Evolutionary conservation across 1,140 invertebrate genomes (phyloP).

Genomic region (Apis dorsata): DNA sequence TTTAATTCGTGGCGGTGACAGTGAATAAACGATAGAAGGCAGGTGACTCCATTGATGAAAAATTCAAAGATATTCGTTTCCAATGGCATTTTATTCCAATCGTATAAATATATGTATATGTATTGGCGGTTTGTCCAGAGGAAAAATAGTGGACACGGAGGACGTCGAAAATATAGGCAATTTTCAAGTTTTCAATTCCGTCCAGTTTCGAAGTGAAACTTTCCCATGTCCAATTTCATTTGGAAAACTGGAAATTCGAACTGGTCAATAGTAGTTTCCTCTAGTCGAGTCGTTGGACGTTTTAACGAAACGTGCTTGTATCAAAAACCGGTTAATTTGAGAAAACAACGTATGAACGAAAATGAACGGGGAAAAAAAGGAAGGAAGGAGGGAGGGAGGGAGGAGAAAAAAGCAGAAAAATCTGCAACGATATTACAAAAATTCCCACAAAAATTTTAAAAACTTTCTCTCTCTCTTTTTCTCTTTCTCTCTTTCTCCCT

Average conservation of each 20-base stretch:
- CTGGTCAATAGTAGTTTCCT: not conserved
- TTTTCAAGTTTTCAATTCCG: conserved; percentile 10
- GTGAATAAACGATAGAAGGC: not conserved
- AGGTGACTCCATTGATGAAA: not conserved
- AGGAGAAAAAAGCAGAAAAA: not conserved
- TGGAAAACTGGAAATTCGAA: conserved; percentile 19
- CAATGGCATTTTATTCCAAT: not conserved
- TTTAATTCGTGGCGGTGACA: not conserved
- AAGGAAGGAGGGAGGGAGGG: not conserved
- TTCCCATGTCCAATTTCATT: conserved; percentile 15
- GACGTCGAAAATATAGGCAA: conserved; percentile 17
- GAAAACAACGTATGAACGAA: not conserved
- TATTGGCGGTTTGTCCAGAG: not conserved
- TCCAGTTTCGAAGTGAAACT: conserved; percentile 6
- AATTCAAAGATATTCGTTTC: conserved; percentile 8
- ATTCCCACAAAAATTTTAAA: not conserved
- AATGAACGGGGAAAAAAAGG: too few species aligned
- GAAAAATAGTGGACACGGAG: not conserved
- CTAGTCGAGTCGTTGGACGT: not conserved
- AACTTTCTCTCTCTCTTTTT: not conserved
- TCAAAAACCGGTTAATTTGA: not conserved
- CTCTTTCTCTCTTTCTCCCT: too few species aligned
- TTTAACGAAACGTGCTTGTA: not conserved
- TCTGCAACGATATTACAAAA: not conserved
- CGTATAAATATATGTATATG: not conserved